Evolutionary conservation across 2,888 invertebrate species (phyloP).

Genomic region (Urechis unicinctus): DNA sequence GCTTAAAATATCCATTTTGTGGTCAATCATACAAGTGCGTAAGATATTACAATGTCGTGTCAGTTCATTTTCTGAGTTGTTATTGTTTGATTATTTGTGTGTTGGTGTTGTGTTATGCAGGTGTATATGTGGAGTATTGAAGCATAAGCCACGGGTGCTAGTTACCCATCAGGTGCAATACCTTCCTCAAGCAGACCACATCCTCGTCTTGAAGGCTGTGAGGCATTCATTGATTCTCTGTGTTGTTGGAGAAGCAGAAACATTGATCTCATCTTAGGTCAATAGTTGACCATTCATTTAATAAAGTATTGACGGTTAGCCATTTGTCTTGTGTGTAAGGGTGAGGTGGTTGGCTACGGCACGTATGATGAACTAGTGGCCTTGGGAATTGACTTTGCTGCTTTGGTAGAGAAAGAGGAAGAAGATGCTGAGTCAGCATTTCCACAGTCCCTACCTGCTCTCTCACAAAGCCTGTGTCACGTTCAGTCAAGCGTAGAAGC

Average conservation of each 20-base stretch:
- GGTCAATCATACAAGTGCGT: too few relatives aligned
- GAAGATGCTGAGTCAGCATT: constrained; percentile 17
- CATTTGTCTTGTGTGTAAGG: background rate
- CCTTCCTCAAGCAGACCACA: constrained; percentile 47
- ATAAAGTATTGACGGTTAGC: too few relatives aligned
- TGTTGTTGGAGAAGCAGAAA: background rate
- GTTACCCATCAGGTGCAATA: constrained; percentile 83
- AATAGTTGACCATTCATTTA: too few relatives aligned
- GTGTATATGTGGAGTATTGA: constrained; percentile 62
- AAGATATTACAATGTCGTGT: too few relatives aligned
- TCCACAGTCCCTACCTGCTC: background rate
- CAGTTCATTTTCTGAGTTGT: too few relatives aligned
- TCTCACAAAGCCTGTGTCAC: too few relatives aligned
- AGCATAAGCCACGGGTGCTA: constrained; percentile 66
- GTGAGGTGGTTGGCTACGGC: constrained; percentile 28
- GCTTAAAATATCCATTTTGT: too few relatives aligned
- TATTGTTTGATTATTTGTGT: too few relatives aligned
- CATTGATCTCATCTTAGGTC: background rate
- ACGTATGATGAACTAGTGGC: constrained; percentile 39
- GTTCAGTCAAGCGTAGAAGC: too few relatives aligned
- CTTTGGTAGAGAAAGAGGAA: constrained; percentile 35
- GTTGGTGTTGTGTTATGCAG: too few relatives aligned
- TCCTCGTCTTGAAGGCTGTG: constrained; percentile 51
- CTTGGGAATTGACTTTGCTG: constrained; percentile 41
- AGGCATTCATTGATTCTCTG: background rate